Evolutionary conservation across 2,888 invertebrate species (phyloP), one percentile per base, ranked within the genome.

Genomic region (Nemoura dubitans): DNA sequence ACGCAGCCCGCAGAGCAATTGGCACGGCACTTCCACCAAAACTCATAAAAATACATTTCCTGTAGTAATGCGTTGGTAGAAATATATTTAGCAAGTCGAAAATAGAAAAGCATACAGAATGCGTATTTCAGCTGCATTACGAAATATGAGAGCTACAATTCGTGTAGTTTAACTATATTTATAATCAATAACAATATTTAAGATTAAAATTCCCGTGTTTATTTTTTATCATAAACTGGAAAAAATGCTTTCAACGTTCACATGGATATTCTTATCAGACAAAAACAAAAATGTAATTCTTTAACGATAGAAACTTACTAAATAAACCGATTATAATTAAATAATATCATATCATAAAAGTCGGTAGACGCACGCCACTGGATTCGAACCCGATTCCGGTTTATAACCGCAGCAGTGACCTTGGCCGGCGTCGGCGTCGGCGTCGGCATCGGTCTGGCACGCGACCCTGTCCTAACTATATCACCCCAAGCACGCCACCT

Each of bases 401-500:
- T 78, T 78, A 78, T 78, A 21, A 28, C 78, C 78, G 26, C 78
- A 78, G 26, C 28, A 78, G 27, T 59, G 59, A 59, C 59, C 59
- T 59, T 59, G 59, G 59, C 59, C 59, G 21, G 59, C 59, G 36
- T 6, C 36, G 10, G 36, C 36, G 59, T 59, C 59, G 59, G 59
- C 59, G 59, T 59, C 59, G 59, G 59, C 59, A 14, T 59, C 59
- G 59, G 16, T 21, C 14, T 59, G 59, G 59, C 59, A 59, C 59
- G 59, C 59, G 59, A 59, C 59, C 36, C 59, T 59, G 59, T 59
- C 28, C 78, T 78, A 28, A 78, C 78, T 28, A 27, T 78, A 28
- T 27, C 78, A 78, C 27, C 78, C 78, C n/a, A 26, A 78, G 28
- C 78, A 78, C 78, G 78, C 78, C 26, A 78, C 78, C 28, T 25